Conservation (phyloP, 2,113 vertebrate species). For the Anthoscopus minutus region DNA sequence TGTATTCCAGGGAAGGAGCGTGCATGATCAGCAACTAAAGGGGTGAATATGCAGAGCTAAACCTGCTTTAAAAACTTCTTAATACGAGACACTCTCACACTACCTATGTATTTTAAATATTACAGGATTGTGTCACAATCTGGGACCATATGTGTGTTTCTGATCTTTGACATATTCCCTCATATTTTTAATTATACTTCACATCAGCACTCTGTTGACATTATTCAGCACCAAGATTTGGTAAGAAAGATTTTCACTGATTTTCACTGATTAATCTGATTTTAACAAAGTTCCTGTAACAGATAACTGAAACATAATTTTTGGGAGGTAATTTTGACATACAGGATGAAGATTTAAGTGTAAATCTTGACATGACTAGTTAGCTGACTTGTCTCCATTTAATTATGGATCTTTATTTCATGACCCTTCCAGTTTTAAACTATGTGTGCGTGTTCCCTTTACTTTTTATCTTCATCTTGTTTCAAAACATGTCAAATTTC, state of each 20-base stretch:
- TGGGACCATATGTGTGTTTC: background rate
- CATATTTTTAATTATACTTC: background rate
- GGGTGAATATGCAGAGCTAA: background rate
- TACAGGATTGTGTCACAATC: background rate
- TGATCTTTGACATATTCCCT: background rate
- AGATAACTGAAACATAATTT: background rate
- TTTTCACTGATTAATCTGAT: background rate
- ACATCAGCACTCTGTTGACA: accelerated
- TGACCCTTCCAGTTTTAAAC: background rate
- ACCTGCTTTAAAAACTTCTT: background rate
- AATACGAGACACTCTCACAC: background rate
- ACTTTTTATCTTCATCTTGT: background rate
- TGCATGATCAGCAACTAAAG: background rate
- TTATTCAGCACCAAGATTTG: background rate
- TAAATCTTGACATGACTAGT: background rate
- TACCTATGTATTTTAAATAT: background rate
- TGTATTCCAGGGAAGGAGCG: background rate
- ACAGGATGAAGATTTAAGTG: background rate
- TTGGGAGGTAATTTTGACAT: background rate
- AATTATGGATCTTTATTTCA: background rate
- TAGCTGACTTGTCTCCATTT: background rate
- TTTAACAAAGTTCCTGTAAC: background rate
- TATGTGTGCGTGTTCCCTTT: background rate
- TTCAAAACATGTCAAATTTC: background rate
- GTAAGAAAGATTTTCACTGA: background rate